Conservation (phyloP, 1,140 invertebrate genomes). For the Bombus huntii region DNA sequence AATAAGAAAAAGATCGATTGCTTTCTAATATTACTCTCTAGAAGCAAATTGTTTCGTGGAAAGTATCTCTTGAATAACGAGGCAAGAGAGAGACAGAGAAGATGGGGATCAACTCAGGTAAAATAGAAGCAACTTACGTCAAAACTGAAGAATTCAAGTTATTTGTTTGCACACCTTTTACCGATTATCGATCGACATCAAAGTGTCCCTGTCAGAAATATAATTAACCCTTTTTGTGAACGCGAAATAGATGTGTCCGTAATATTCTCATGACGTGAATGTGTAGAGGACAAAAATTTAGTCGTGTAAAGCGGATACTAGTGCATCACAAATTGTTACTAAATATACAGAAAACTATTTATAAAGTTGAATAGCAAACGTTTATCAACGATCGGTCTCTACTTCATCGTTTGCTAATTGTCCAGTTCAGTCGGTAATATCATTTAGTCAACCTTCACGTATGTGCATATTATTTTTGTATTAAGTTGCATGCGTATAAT, state of each 20-base stretch:
- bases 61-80: slow-evolving; percentile 12
- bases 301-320: not conserved
- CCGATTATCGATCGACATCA: slow-evolving; percentile 39
- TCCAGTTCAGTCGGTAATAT: slow-evolving; percentile 34
- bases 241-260: not conserved
- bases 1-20: not conserved
- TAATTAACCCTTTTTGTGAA: not conserved
- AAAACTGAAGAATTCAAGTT: not conserved
- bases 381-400: slow-evolving; percentile 50
- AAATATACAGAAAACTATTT: slow-evolving; percentile 66
- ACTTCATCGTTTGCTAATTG: not conserved
- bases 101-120: not conserved
- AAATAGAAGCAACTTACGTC: not conserved
- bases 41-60: not conserved
- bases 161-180: slow-evolving; percentile 16
- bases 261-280: not conserved
- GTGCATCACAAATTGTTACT: slow-evolving; percentile 14
- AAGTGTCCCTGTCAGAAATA: not conserved
- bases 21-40: slow-evolving; percentile 3
- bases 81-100: not conserved
- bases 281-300: not conserved
- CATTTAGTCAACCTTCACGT: slow-evolving; percentile 15
- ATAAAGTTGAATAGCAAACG: slow-evolving; percentile 43
- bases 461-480: not conserved
- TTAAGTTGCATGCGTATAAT: not conserved